Percentiles rank a stretch among this genome's conserved stretches.
These are phyloP conservation scores for Sarotherodon lohbergeri DNA, from an alignment of 2,113 vertebrate genomes.

Conservation along the genomic window DNA sequence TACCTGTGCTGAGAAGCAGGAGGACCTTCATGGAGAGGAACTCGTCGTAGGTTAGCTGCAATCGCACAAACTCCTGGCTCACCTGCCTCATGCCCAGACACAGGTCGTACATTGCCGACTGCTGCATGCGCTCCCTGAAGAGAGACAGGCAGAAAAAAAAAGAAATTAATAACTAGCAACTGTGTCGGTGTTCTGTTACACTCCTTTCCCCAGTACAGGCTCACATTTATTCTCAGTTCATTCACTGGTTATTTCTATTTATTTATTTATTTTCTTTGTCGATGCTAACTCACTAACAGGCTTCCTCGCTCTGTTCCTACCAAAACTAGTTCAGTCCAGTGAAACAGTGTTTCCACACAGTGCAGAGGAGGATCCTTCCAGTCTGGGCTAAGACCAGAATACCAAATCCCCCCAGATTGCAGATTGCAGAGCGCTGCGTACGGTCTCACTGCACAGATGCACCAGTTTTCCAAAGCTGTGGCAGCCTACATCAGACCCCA, in stretches of 20 bases:
- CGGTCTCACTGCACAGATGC: constrained; percentile 46
- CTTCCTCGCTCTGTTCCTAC: not conserved
- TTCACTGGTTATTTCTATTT: not conserved
- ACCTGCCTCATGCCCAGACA: constrained; percentile 98
- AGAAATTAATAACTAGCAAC: not conserved
- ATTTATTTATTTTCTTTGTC: not conserved
- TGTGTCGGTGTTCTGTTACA: not conserved
- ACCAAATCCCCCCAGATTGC: constrained; percentile 57
- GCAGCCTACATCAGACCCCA: not conserved
- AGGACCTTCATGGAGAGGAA: constrained; percentile 97
- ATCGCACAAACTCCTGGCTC: constrained; percentile 94
- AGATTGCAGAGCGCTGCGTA: constrained; percentile 48
- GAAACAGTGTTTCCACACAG: constrained; percentile 40
- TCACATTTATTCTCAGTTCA: not conserved
- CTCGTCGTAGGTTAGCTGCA: constrained; percentile 95
- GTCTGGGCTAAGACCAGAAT: constrained; percentile 53
- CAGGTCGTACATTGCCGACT: constrained; percentile 97
- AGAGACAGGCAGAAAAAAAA: not conserved
- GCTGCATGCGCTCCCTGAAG: constrained; percentile 92
- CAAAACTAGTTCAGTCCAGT: not conserved
- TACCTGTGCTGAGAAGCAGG: constrained; percentile 95
- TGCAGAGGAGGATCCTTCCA: constrained; percentile 42
- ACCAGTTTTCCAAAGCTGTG: constrained; percentile 21
- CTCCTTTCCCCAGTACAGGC: not conserved
- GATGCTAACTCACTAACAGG: not conserved